These are phyloP conservation scores for Oreortyx pictus DNA, from an alignment of 2,797 vertebrate genomes.

Conservation along the genomic window DNA sequence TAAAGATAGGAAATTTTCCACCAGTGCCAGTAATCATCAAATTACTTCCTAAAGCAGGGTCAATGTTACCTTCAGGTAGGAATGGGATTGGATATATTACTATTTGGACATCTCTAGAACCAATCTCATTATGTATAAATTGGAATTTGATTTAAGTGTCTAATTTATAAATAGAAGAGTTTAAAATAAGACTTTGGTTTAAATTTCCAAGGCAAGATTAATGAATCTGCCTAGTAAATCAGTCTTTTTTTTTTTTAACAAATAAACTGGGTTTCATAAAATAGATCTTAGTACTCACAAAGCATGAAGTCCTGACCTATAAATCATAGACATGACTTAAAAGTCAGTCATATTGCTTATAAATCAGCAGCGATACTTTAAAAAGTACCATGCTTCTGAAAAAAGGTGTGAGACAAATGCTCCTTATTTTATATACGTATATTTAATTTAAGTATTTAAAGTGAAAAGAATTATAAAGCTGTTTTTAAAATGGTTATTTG, in stretches of 20 bases:
- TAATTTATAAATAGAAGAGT: constrained; percentile 59
- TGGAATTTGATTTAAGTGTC: constrained; percentile 66
- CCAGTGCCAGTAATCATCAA: neutral
- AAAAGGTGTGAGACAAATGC: constrained; percentile 57
- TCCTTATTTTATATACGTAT: constrained; percentile 49
- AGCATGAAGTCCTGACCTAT: constrained; percentile 43
- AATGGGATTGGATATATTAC: constrained; percentile 8
- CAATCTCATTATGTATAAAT: constrained; percentile 58
- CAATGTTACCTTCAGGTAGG: constrained; percentile 30
- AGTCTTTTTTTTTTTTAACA: constrained; percentile 35
- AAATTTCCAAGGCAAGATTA: constrained; percentile 59
- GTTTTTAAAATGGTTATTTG: constrained; percentile 34
- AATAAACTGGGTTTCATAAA: constrained; percentile 64
- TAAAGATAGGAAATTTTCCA: constrained; percentile 5
- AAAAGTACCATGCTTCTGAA: constrained; percentile 29
- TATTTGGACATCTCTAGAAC: constrained; percentile 32
- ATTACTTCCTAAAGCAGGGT: constrained; percentile 42
- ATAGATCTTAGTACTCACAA: constrained; percentile 43
- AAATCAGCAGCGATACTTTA: constrained; percentile 58
- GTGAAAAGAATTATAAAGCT: constrained; percentile 58
- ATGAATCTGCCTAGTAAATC: constrained; percentile 65
- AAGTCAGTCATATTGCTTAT: constrained; percentile 59
- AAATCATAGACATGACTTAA: constrained; percentile 47
- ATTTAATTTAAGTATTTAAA: constrained; percentile 68
- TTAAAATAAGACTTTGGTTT: constrained; percentile 40